Evolutionary conservation across 2,888 invertebrate species (phyloP).

Genomic region (Lithophane semibrunnea): DNA sequence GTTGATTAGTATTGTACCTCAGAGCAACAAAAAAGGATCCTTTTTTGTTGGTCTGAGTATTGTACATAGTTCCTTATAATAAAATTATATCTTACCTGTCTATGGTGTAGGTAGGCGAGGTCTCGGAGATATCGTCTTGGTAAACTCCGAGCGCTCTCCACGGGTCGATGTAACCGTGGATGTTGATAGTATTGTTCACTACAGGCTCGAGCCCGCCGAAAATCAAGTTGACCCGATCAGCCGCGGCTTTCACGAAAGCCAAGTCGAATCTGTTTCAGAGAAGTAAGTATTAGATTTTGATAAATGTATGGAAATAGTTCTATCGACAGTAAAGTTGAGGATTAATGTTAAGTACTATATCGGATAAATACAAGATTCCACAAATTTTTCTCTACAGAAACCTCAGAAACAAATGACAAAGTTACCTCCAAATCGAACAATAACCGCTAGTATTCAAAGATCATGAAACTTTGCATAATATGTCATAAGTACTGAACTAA

Average conservation of each 20-base stretch:
- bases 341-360: too few species aligned
- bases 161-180: conserved; percentile 90
- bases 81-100: conserved; percentile 75
- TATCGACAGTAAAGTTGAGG: background rate
- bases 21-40: too few species aligned
- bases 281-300: background rate
- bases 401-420: too few species aligned
- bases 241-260: conserved; percentile 81
- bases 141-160: conserved; percentile 90
- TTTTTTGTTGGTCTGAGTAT: too few species aligned
- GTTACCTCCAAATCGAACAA: too few species aligned
- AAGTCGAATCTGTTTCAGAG: conserved; percentile 78
- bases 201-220: conserved; percentile 88
- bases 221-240: conserved; percentile 86
- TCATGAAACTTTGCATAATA: too few species aligned
- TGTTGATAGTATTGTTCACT: conserved; percentile 90
- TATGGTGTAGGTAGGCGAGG: conserved; percentile 83
- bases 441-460: too few species aligned
- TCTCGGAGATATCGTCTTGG: conserved; percentile 78
- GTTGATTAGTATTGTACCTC: too few species aligned
- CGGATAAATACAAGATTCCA: too few species aligned
- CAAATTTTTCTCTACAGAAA: too few species aligned
- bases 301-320: background rate
- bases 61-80: too few species aligned
- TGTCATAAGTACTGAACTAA: too few species aligned